A percentile compares a stretch with the other conserved stretches of the same genome.
Conservation (phyloP, 2,888 invertebrate species). For the Matsumyia berberina region DNA sequence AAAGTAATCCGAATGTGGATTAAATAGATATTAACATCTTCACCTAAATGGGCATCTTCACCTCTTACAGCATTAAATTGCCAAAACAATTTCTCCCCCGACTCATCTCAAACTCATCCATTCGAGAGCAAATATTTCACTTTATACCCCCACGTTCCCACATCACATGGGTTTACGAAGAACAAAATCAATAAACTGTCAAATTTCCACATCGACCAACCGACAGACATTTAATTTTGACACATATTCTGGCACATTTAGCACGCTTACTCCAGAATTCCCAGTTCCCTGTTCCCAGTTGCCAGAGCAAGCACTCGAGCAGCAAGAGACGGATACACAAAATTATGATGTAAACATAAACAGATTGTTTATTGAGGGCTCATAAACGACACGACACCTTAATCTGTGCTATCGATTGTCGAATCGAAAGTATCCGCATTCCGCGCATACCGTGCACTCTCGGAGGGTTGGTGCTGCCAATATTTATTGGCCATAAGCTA, state of each 20-base stretch:
- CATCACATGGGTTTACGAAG: no score
- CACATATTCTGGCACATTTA: not conserved
- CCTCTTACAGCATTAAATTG: no score
- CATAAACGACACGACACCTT: conserved; percentile 24
- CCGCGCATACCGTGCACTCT: not conserved
- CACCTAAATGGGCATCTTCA: no score
- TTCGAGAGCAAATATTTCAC: no score
- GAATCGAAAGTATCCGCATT: conserved; percentile 16
- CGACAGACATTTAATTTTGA: not conserved
- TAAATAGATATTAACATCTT: no score
- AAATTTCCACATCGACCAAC: not conserved
- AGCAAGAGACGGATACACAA: conserved; percentile 4
- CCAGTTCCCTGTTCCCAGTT: no score
- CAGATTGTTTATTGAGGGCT: conserved; percentile 17
- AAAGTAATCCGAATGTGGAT: no score
- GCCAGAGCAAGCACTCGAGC: not conserved
- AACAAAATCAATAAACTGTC: conserved; percentile 6
- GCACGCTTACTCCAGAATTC: not conserved
- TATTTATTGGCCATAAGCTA: conserved; percentile 29
- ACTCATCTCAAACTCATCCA: no score
- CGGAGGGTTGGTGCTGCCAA: conserved; percentile 1
- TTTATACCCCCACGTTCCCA: no score
- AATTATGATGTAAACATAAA: conserved; percentile 31
- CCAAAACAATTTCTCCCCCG: no score
- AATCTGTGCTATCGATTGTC: conserved; percentile 10